phyloP scores from a whole-genome alignment of 2,113 vertebrate species.

The Myrmophylax atrothorax region DNA sequence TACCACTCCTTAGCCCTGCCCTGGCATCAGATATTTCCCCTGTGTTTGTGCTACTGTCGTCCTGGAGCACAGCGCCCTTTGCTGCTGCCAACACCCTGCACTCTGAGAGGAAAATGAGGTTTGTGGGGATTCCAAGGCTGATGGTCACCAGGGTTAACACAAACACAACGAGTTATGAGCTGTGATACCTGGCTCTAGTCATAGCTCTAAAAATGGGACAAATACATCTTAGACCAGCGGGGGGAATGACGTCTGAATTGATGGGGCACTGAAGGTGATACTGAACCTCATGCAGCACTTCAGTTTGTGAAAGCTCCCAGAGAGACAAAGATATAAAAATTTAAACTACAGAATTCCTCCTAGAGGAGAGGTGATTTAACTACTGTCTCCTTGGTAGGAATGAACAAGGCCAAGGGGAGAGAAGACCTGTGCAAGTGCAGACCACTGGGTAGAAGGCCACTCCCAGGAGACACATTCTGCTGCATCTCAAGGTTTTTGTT shows the following conservation, averaged over 20 bases:
- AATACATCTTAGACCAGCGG: background rate
- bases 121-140: background rate
- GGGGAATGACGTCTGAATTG: accelerated
- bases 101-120: accelerated
- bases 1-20: background rate
- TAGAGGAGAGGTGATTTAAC: background rate
- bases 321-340: background rate
- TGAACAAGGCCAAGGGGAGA: background rate
- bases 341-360: background rate
- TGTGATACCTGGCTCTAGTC: background rate
- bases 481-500: background rate
- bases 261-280: background rate
- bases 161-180: background rate
- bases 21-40: accelerated
- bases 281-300: background rate
- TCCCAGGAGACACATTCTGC: background rate
- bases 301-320: background rate
- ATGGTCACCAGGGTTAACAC: background rate
- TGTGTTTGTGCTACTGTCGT: background rate
- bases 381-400: accelerated
- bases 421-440: accelerated
- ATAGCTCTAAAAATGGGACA: background rate
- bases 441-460: background rate
- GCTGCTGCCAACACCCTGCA: background rate
- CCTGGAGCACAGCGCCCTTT: accelerated